phyloP scores from a whole-genome alignment of 2,113 vertebrate genomes.

The Recurvirostra avosetta region DNA sequence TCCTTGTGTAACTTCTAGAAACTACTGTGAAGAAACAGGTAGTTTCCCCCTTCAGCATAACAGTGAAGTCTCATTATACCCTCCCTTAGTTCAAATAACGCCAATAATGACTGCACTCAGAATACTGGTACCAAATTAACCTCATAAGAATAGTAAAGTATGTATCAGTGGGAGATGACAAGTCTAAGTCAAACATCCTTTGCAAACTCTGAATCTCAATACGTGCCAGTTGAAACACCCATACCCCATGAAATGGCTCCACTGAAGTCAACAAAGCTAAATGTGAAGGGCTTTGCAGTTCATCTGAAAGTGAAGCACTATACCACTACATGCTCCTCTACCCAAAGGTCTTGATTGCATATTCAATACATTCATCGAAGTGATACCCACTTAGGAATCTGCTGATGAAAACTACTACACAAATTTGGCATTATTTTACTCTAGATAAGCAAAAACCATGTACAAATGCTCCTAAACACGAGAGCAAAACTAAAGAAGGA shows the following conservation, averaged over 20 bases:
- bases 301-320: not conserved
- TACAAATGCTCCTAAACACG: not conserved
- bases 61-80: not conserved
- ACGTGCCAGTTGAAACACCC: not conserved
- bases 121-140: not conserved
- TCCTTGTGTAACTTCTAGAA: not conserved
- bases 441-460: not conserved
- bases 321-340: not conserved
- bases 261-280: not conserved
- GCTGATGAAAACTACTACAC: not conserved
- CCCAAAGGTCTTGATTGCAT: not conserved
- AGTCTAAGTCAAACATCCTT: not conserved
- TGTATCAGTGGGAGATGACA: not conserved
- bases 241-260: not conserved
- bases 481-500: not conserved
- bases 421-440: not conserved
- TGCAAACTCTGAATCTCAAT: not conserved
- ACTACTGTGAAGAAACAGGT: not conserved
- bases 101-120: not conserved
- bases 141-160: not conserved
- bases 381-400: not conserved
- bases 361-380: not conserved
- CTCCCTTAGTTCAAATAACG: not conserved
- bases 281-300: not conserved
- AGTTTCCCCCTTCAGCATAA: not conserved